Conservation (phyloP, 2,888 invertebrate species). For the Pyrgus malvae region DNA sequence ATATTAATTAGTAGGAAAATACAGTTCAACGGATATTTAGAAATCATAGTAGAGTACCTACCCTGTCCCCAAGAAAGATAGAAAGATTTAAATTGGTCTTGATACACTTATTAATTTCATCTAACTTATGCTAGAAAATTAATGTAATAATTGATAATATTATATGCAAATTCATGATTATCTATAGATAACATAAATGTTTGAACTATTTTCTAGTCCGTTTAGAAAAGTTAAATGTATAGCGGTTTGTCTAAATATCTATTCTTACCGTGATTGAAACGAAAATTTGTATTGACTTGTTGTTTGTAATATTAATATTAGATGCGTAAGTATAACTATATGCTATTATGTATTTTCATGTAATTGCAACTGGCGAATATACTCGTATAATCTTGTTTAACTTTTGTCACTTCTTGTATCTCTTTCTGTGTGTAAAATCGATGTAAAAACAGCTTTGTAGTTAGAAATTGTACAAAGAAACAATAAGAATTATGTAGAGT, state of each 20-base stretch:
- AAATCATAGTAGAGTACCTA: background rate
- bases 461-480: constrained; percentile 60
- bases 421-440: constrained; percentile 57
- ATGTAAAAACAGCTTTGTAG: constrained; percentile 65
- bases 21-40: background rate
- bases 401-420: constrained; percentile 36
- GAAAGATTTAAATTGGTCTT: no score
- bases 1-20: background rate
- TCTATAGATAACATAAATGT: constrained; percentile 17
- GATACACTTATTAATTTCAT: no score
- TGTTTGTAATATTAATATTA: constrained; percentile 49
- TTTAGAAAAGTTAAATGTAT: constrained; percentile 24
- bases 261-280: constrained; percentile 52
- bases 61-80: no score
- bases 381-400: constrained; percentile 7
- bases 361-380: constrained; percentile 17
- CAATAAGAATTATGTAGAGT: constrained; percentile 24
- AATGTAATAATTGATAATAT: no score
- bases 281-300: constrained; percentile 55
- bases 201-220: constrained; percentile 23
- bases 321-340: constrained; percentile 37
- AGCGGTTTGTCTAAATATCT: constrained; percentile 35
- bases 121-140: no score
- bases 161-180: constrained; percentile 14
- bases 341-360: constrained; percentile 47